Conservation (phyloP, 2,113 vertebrate species). For the Edolisoma coerulescens region DNA sequence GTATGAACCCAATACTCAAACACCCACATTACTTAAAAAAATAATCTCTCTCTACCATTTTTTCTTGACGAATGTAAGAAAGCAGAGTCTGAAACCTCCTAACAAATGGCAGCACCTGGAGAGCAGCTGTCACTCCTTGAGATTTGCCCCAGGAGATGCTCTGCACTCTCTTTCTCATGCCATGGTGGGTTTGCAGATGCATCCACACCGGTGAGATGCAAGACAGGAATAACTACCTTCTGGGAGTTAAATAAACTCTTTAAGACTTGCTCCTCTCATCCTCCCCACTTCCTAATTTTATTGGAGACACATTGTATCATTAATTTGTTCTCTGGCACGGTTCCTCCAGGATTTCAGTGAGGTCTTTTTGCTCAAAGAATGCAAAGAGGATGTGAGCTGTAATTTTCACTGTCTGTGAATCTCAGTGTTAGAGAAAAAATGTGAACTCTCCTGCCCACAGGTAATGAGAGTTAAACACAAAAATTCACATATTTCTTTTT, state of each 20-base stretch:
- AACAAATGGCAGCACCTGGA: background rate
- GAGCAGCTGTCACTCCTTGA: accelerated
- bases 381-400: background rate
- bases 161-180: background rate
- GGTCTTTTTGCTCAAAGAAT: background rate
- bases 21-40: background rate
- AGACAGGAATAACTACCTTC: background rate
- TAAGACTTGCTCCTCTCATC: background rate
- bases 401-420: conserved; percentile 18
- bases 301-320: background rate
- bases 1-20: background rate
- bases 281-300: conserved; percentile 24
- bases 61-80: background rate
- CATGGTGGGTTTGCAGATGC: background rate
- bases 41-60: background rate
- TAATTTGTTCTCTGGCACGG: conserved; percentile 14
- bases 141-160: background rate
- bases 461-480: conserved; percentile 1
- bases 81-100: background rate
- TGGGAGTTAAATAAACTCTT: background rate
- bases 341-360: background rate
- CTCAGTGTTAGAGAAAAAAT: background rate
- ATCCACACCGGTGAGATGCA: background rate
- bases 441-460: background rate
- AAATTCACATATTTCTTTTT: conserved; percentile 1